phyloP scores from a whole-genome alignment of 2,888 invertebrate species.

The Fragum fragum region DNA sequence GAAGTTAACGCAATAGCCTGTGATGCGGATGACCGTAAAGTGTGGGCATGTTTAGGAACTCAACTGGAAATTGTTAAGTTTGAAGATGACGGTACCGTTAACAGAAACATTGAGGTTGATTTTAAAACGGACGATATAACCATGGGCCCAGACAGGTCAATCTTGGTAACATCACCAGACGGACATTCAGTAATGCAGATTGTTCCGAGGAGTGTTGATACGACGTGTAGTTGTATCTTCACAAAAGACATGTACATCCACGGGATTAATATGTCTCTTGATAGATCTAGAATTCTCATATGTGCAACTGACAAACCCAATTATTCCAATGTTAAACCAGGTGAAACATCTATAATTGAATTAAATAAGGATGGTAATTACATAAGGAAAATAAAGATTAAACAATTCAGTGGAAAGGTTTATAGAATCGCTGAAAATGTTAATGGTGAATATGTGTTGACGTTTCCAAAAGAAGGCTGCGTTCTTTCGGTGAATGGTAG shows the following conservation, averaged over 20 bases:
- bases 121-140: slow-evolving; percentile 41
- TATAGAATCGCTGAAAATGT: slow-evolving; percentile 50
- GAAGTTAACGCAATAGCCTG: slow-evolving; percentile 39
- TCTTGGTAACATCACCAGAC: slow-evolving; percentile 47
- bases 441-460: slow-evolving; percentile 41
- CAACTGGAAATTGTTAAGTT: slow-evolving; percentile 32
- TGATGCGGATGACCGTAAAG: slow-evolving; percentile 10
- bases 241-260: slow-evolving; percentile 31
- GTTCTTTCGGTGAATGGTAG: slow-evolving; percentile 30
- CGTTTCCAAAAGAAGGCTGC: slow-evolving; percentile 50
- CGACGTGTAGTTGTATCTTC: not conserved
- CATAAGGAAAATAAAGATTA: slow-evolving; percentile 30
- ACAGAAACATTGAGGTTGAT: not conserved
- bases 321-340: slow-evolving; percentile 37
- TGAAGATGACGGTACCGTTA: not conserved
- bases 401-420: slow-evolving; percentile 43
- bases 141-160: slow-evolving; percentile 12
- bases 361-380: slow-evolving; percentile 21
- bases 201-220: not conserved
- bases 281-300: slow-evolving; percentile 26
- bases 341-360: slow-evolving; percentile 41
- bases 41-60: slow-evolving; percentile 36
- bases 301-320: slow-evolving; percentile 49
- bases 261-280: slow-evolving; percentile 36
- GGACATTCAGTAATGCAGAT: slow-evolving; percentile 20